These are phyloP conservation scores for Phengaris alcon DNA, from an alignment of 2,888 invertebrate genomes.

Conservation along the genomic window DNA sequence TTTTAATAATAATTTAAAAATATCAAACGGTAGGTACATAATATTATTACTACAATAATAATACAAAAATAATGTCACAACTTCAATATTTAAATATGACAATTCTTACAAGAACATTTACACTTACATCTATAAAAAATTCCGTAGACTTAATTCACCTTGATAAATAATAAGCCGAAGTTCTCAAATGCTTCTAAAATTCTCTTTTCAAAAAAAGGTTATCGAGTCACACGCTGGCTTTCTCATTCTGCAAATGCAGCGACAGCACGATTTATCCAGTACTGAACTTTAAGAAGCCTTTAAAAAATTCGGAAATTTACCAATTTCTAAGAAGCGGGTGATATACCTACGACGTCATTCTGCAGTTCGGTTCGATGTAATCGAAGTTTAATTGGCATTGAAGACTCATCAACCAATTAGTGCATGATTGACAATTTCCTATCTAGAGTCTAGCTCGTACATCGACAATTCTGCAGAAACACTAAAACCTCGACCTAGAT, in stretches of 20 bases:
- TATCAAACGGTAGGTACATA: background rate
- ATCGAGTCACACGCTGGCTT: no score
- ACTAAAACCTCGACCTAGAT: background rate
- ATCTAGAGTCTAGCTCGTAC: constrained; percentile 1
- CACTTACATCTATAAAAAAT: background rate
- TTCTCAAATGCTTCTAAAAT: background rate
- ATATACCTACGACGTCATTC: background rate
- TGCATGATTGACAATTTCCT: constrained; percentile 20
- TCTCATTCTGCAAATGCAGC: no score
- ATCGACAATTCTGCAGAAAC: background rate
- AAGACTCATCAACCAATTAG: constrained; percentile 22
- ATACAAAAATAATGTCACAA: constrained; percentile 24
- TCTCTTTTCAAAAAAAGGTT: background rate
- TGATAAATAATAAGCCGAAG: background rate
- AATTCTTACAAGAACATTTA: constrained; percentile 8
- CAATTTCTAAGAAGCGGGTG: background rate
- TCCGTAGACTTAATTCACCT: background rate
- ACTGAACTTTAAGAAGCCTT: background rate
- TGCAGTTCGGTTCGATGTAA: background rate
- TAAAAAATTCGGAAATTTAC: background rate
- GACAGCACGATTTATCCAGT: no score
- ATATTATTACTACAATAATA: constrained; percentile 6
- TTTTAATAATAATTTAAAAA: background rate
- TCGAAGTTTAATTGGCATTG: constrained; percentile 11
- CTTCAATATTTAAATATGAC: background rate